phyloP scores from a whole-genome alignment of 2,113 vertebrate species.

The Macroglossus sobrinus region DNA sequence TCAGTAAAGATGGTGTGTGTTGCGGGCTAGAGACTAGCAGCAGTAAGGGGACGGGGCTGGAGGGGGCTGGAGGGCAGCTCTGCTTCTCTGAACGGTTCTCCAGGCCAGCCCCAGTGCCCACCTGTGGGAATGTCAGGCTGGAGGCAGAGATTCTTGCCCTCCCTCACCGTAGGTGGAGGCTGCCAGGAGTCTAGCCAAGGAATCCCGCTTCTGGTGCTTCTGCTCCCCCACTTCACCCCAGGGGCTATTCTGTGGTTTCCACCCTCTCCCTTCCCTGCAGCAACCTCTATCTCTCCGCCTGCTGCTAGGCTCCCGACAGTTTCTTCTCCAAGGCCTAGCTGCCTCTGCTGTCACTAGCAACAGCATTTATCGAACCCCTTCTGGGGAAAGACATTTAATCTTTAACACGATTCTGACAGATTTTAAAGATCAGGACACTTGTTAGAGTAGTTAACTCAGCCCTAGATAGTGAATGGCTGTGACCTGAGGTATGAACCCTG shows the following conservation, averaged over 20 bases:
- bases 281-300: neutral
- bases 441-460: neutral
- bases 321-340: neutral
- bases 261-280: neutral
- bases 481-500: neutral
- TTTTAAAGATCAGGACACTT: neutral
- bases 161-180: neutral
- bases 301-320: neutral
- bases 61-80: too few species aligned
- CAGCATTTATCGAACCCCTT: neutral
- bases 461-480: neutral
- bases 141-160: neutral
- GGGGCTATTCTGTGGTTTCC: neutral
- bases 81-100: neutral
- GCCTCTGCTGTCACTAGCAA: neutral
- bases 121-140: accelerated
- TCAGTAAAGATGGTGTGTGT: neutral
- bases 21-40: neutral
- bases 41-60: too few species aligned
- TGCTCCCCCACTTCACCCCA: accelerated
- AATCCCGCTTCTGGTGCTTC: neutral
- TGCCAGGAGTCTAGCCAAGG: neutral
- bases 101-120: neutral
- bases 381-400: neutral
- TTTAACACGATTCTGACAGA: neutral